Percentiles rank a stretch among this genome's conserved stretches.
Conservation (phyloP, 1,140 invertebrate genomes). For the Brachionus manjavacas region DNA sequence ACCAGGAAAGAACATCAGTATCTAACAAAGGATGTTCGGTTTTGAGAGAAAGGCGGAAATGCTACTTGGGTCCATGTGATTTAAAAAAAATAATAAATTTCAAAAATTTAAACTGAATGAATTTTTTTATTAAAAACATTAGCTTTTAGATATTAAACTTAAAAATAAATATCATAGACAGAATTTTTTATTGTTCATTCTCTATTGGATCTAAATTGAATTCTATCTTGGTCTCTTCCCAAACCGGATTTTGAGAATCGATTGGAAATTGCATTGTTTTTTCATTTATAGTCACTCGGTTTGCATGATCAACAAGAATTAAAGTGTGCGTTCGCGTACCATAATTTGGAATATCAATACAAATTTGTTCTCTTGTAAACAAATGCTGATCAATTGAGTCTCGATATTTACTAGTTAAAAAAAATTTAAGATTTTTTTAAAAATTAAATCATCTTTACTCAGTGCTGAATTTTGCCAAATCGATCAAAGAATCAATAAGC, state of each 20-base stretch:
- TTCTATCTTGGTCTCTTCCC: conserved; percentile 33
- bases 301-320: conserved; percentile 21
- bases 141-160: neutral
- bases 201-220: conserved; percentile 8
- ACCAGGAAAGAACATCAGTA: neutral
- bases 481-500: neutral
- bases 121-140: conserved; percentile 5
- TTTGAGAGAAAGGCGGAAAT: neutral
- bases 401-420: neutral
- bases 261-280: conserved; percentile 34
- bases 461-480: conserved; percentile 7
- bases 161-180: neutral
- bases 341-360: conserved; percentile 28
- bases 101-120: neutral
- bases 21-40: neutral
- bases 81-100: neutral
- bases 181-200: neutral
- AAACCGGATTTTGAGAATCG: neutral
- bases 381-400: neutral
- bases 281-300: conserved; percentile 26
- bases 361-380: conserved; percentile 20
- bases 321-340: conserved; percentile 33
- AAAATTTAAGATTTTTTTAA: neutral
- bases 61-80: neutral
- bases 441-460: neutral